phyloP scores from a whole-genome alignment of 2,113 vertebrate genomes.

The Crotalus viridis region DNA sequence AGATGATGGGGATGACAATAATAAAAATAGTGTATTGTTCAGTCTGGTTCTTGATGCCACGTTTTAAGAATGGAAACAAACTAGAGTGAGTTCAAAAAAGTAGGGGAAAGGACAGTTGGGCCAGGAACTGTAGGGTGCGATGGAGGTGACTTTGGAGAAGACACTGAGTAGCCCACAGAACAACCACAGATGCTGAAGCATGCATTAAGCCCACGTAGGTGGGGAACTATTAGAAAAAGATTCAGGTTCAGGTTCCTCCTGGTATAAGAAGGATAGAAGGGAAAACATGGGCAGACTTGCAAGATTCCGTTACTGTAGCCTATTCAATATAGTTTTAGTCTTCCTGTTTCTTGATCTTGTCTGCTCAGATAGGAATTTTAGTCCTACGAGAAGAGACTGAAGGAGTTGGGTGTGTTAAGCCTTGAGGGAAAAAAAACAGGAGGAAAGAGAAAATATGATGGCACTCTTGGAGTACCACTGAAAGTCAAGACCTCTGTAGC shows the following conservation, averaged over 20 bases:
- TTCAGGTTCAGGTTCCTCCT: neutral
- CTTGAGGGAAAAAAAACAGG: neutral
- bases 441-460: neutral
- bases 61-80: neutral
- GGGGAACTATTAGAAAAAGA: neutral
- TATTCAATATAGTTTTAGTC: neutral
- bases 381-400: neutral
- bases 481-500: neutral
- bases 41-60: neutral
- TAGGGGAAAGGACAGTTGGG: neutral
- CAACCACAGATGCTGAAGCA: neutral
- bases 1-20: neutral
- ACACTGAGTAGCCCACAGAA: neutral
- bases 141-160: neutral
- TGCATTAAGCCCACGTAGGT: neutral
- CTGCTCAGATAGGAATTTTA: neutral
- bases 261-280: neutral
- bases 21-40: neutral
- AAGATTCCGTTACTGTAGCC: neutral
- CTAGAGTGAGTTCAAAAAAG: neutral
- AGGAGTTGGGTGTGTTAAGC: neutral
- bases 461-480: neutral
- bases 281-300: neutral
- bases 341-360: neutral
- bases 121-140: neutral